phyloP scores from a whole-genome alignment of 1,140 invertebrate genomes.

The Panagrolaimus sp. region DNA sequence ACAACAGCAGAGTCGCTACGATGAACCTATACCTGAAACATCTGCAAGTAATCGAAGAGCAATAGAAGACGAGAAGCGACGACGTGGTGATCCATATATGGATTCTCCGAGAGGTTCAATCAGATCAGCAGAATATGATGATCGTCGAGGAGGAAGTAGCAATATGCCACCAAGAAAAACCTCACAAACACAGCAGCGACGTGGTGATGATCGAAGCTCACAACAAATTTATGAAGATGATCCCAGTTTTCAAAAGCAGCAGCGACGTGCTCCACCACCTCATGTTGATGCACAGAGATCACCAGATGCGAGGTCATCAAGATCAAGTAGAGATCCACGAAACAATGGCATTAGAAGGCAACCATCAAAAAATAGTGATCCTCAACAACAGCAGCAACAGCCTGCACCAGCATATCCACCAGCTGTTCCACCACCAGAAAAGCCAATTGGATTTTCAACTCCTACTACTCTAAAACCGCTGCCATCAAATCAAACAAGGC shows the following conservation, averaged over 20 bases:
- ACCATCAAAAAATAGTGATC: neutral
- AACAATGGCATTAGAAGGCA: neutral
- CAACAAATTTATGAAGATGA: slow-evolving; percentile 7
- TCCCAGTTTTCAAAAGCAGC: neutral
- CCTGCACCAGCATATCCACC: neutral
- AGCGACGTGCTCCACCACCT: neutral
- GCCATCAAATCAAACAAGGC: neutral
- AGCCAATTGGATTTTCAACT: neutral
- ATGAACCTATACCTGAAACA: neutral
- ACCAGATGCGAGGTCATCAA: neutral
- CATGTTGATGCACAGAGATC: too few relatives aligned
- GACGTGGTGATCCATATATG: neutral
- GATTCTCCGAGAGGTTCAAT: slow-evolving; percentile 8
- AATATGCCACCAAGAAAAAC: neutral
- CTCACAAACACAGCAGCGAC: neutral
- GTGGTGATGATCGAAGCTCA: neutral
- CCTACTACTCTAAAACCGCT: neutral
- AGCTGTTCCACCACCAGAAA: slow-evolving; percentile 5
- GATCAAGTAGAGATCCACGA: neutral
- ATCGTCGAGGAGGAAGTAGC: neutral
- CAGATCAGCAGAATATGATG: neutral
- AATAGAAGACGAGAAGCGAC: neutral
- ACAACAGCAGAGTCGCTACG: slow-evolving; percentile 1
- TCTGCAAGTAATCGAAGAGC: neutral
- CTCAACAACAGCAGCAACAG: neutral